Base-by-base conservation (phyloP, 2,888 invertebrate species). In the Odontocolon sp. region DNA sequence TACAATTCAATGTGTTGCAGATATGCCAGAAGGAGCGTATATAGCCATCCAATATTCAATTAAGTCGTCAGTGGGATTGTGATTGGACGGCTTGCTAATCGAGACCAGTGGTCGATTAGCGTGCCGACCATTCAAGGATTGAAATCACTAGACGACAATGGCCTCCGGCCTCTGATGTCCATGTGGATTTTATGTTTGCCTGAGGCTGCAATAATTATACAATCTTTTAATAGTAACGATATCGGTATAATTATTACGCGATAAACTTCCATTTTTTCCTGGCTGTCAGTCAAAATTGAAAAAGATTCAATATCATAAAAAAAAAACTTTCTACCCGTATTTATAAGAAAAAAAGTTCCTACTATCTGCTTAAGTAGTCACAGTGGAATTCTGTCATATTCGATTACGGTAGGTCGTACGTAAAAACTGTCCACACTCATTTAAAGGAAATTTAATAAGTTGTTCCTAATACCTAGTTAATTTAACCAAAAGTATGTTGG, bases 81-180 rank as follows among this genome's bases (percentile, higher is more conserved):
- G 68, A 68, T 47, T 57, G 57, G 68, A 67, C 56, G 56, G 23
- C 42, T 56, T n/a, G 42, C 67, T 67, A 67, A 67, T 67, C 67
- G 67, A 56, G 42, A 42, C 54, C 42, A 45, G 18, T 66, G 31
- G 52, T 66, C 40, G 66, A 40, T 66, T 56, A 67, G 45, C 31
- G 56, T 9, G 21, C 14, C 31, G 42, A 45, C 18, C 33, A 16
- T 33, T 33, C 16, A 33, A 68, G 45, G 9, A 68, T 68, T 68
- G 21, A 68, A 68, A 68, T 68, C 45, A 11, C 31, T 26, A 11
- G 21, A 47, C 45, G 56, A 47, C 56, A 56, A 45, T 31, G 52
- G 57, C 45, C 57, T 42, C 33, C 45, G 45, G 47, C 36, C 3
- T 26, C 6, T 8, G 18, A n/a, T 67, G 40, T 42, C 33, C 40